Evolutionary conservation across 2,888 invertebrate genomes (phyloP), one percentile per base, ranked within the genome.

Genomic region (Peribatodes rhomboidaria): DNA sequence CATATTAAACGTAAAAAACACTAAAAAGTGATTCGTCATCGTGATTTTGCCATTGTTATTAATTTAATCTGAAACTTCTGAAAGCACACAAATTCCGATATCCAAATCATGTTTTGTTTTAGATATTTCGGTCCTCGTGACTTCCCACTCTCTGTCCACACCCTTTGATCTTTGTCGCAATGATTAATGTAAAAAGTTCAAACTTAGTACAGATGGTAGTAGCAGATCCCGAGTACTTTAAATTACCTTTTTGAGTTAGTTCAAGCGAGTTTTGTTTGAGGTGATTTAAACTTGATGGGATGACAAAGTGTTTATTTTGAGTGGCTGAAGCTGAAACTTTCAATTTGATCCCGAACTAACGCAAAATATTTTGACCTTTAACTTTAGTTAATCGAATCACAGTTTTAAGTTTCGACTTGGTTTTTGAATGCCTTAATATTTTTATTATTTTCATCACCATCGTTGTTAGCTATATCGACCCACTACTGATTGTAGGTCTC

Each of bases 131-230:
- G 47, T 65, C 65, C 57, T 52, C n/a, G 1, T 9, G n/a, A 33
- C 20, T 11, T 3, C 31, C 14, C 27, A 44, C n/a, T 39, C 35
- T 54, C 55, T 64, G 66, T 70, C 65, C 61, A 41, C 69, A 65
- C 66, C 65, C 62, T 69, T 65, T 67, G 72, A 72, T 68, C 68
- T 64, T 67, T 69, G 70, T 71, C 70, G 54, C 64, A n/a, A 62
- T 74, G 73, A 74, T 72, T 68, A 67, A 74, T 74, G 69, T 47
- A 66, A 56, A 67, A 72, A 72, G 52, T 74, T 74, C n/a, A 13
- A 42, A 57, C 63, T 50, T 49, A 60, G 59, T 58, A 41, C 62
- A 59, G 65, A 66, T 66, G 65, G 50, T 63, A 49, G 63, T 55
- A 65, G 58, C 66, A 64, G 73, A 70, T 72, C 67, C 53, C 35